A percentile compares a stretch with the other conserved stretches of the same genome.
Conservation (phyloP, 2,888 invertebrate species). For the Tachina fera region DNA sequence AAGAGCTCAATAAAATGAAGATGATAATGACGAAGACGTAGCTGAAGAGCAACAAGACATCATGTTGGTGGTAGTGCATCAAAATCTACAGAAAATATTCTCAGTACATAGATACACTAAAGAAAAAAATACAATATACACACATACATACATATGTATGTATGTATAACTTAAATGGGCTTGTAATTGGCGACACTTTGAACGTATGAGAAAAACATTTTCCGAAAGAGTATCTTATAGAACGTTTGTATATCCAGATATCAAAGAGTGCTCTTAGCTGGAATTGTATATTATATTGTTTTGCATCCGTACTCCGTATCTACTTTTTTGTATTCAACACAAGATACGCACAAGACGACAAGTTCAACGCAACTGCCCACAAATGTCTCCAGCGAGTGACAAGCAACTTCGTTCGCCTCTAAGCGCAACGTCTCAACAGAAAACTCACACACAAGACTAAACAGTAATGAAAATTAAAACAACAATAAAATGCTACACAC, state of each 20-base stretch:
- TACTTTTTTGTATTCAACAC: conserved; percentile 54
- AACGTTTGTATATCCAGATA: conserved; percentile 53
- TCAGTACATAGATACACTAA: conserved; percentile 39
- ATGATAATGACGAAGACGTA: conserved; percentile 49
- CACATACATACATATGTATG: not conserved
- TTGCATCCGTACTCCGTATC: conserved; percentile 64
- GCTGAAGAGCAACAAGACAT: conserved; percentile 54
- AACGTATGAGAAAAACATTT: conserved; percentile 36
- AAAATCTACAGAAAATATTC: conserved; percentile 27
- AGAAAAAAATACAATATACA: not conserved
- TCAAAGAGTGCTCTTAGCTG: conserved; percentile 57
- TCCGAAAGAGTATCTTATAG: conserved; percentile 58
- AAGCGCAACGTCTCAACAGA: conserved; percentile 67
- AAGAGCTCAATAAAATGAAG: conserved; percentile 70
- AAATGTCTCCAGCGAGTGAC: conserved; percentile 76
- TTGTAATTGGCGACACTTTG: conserved; percentile 67
- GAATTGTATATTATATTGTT: conserved; percentile 27
- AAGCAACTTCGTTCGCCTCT: conserved; percentile 71
- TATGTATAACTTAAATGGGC: conserved; percentile 25
- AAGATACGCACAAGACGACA: conserved; percentile 81
- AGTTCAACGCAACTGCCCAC: conserved; percentile 82
- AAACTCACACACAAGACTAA: conserved; percentile 27
- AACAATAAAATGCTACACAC: conserved; percentile 44
- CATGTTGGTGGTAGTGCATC: conserved; percentile 62
- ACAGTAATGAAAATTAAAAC: conserved; percentile 24